phyloP scores from a whole-genome alignment of 2,113 vertebrate species.

The Theropithecus gelada region DNA sequence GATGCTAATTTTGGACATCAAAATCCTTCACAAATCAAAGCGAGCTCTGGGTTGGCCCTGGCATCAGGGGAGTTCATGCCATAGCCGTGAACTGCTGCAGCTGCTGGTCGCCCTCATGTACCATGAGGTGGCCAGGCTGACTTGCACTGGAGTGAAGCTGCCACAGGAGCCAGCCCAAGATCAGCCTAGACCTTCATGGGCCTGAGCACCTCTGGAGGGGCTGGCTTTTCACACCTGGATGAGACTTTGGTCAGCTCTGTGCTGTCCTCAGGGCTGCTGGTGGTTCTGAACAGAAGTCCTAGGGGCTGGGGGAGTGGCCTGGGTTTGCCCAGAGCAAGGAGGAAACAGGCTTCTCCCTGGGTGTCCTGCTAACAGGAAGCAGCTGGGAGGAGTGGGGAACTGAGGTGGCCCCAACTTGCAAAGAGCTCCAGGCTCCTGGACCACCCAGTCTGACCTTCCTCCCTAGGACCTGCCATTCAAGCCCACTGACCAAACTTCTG shows the following conservation, averaged over 20 bases:
- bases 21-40: neutral
- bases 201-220: neutral
- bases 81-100: neutral
- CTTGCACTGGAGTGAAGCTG: neutral
- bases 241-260: neutral
- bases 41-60: neutral
- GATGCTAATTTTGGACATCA: too few relatives aligned
- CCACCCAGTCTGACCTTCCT: neutral
- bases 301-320: neutral
- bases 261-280: neutral
- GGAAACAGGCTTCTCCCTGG: neutral
- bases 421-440: neutral
- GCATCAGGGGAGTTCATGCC: neutral
- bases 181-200: neutral
- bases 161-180: neutral
- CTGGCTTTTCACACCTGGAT: neutral
- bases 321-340: neutral
- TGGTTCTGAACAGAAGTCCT: neutral
- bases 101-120: neutral
- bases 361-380: conserved; percentile 46
- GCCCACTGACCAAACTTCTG: neutral
- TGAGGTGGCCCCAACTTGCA: neutral
- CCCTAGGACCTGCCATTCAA: neutral
- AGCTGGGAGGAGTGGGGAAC: neutral
- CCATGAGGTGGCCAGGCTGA: neutral